These are phyloP conservation scores for Panthera leo DNA, from an alignment of 2,113 vertebrate species.

Conservation along the genomic window DNA sequence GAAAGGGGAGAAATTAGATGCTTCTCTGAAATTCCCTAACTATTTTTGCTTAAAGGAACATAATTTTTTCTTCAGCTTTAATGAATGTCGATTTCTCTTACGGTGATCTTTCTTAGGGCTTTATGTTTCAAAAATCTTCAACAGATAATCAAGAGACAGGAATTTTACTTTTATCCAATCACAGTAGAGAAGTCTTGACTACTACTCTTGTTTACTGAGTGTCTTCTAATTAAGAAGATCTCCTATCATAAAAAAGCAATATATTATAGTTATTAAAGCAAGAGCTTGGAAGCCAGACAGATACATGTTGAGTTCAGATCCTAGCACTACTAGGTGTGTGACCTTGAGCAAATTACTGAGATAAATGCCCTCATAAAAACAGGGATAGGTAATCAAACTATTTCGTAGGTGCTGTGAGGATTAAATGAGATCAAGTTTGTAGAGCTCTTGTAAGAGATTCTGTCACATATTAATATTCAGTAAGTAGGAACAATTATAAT, in stretches of 20 bases:
- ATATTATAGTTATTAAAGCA: background rate
- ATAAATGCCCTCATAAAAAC: background rate
- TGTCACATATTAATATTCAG: background rate
- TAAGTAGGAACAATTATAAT: background rate
- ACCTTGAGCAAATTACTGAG: background rate
- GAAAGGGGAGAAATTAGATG: background rate
- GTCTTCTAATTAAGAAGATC: background rate
- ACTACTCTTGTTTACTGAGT: background rate
- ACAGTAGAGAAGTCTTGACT: background rate
- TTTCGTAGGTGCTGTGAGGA: background rate
- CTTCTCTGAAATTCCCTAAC: background rate
- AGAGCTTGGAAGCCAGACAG: background rate
- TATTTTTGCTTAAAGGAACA: background rate
- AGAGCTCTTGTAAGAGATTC: background rate
- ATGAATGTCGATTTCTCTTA: background rate
- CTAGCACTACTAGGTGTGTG: background rate
- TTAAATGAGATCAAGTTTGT: background rate
- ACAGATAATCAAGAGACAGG: background rate
- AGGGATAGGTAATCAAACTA: background rate
- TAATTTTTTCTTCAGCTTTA: background rate
- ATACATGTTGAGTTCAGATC: background rate
- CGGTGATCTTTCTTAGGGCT: background rate
- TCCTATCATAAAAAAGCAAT: background rate
- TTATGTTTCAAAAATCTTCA: background rate
- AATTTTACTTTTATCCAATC: background rate